A percentile compares a stretch with the other conserved stretches of the same genome.
These are phyloP conservation scores for Apus apus DNA, from an alignment of 2,113 vertebrate genomes.

Conservation along the genomic window DNA sequence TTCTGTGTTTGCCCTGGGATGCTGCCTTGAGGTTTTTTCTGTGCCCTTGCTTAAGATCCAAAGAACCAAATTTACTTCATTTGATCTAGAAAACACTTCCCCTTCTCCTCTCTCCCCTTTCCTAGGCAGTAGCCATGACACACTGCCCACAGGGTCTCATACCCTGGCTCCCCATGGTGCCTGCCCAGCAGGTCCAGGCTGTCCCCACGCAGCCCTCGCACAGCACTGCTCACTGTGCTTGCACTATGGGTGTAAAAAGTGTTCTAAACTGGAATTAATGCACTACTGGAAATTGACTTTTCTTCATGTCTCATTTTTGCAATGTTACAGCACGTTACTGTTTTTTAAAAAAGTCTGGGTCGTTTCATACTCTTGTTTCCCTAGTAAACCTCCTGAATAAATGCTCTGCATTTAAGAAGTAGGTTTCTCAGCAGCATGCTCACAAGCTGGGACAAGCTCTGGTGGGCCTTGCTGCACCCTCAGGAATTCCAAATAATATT, in stretches of 20 bases:
- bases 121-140: neutral
- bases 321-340: neutral
- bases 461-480: neutral
- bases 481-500: neutral
- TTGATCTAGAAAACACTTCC: neutral
- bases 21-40: neutral
- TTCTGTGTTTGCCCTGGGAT: neutral
- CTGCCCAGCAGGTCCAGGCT: fast-evolving
- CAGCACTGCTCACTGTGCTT: neutral
- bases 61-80: neutral
- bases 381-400: neutral
- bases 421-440: neutral
- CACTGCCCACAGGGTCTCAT: neutral
- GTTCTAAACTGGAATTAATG: neutral
- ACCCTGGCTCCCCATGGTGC: neutral
- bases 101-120: neutral
- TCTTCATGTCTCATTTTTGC: neutral
- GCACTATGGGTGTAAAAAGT: neutral
- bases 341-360: neutral
- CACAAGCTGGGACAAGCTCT: constrained; percentile 5
- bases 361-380: neutral
- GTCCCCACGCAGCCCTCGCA: fast-evolving
- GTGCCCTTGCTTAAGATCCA: neutral
- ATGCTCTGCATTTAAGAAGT: neutral
- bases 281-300: neutral